phyloP scores from a whole-genome alignment of 2,797 vertebrate genomes.

The Antennarius maculatus region DNA sequence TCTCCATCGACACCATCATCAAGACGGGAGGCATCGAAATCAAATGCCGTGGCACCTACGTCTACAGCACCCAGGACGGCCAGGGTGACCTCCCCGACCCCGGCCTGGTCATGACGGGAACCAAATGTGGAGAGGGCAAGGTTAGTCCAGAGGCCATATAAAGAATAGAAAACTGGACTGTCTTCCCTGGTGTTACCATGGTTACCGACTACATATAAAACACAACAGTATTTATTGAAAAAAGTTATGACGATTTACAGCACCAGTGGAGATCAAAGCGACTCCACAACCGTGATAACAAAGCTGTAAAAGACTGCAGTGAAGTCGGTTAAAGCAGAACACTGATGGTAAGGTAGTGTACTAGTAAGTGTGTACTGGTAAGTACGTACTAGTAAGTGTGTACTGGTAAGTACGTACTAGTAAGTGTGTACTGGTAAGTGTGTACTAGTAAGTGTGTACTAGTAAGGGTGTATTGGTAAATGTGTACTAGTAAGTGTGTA shows the following conservation, averaged over 20 bases:
- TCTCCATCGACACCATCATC: constrained; percentile 90
- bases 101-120: constrained; percentile 91
- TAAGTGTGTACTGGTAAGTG: too few relatives aligned
- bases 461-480: too few relatives aligned
- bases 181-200: too few relatives aligned
- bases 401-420: too few relatives aligned
- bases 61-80: constrained; percentile 86
- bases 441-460: too few relatives aligned
- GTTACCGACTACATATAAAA: too few relatives aligned
- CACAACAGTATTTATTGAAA: neutral
- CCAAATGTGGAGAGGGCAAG: constrained; percentile 91
- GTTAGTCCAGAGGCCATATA: constrained; percentile 64
- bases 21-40: constrained; percentile 83
- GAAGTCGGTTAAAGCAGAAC: constrained; percentile 18
- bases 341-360: constrained; percentile 2
- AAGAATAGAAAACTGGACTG: neutral
- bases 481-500: too few relatives aligned
- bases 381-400: too few relatives aligned
- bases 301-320: constrained; percentile 4
- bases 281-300: constrained; percentile 18
- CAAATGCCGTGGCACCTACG: constrained; percentile 88
- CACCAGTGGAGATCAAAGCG: constrained; percentile 2
- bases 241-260: constrained; percentile 2
- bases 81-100: constrained; percentile 88
- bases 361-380: too few relatives aligned